These are phyloP conservation scores for Austrolebias charrua DNA, from an alignment of 2,797 vertebrate species.

Conservation along the genomic window DNA sequence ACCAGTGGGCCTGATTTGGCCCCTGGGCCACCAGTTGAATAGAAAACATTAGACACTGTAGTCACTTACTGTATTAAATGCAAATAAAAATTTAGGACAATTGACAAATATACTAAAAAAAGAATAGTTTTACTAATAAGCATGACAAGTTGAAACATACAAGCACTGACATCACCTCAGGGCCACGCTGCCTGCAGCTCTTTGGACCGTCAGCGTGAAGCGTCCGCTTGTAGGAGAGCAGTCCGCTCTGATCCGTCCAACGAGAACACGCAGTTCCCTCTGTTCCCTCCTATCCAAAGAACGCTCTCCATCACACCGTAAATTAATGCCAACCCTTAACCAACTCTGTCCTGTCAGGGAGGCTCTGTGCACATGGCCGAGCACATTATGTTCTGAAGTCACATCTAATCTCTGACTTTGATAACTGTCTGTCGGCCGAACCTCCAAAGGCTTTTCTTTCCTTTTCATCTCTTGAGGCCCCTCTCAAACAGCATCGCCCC, in stretches of 20 bases:
- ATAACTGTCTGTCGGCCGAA: slow-evolving; percentile 45
- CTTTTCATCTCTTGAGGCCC: slow-evolving; percentile 53
- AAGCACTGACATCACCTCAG: slow-evolving; percentile 50
- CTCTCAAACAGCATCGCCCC: slow-evolving; percentile 3
- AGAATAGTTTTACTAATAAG: background rate
- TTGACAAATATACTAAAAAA: background rate
- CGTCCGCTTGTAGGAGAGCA: slow-evolving; percentile 27
- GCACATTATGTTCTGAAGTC: slow-evolving; percentile 69
- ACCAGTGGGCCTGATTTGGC: too few relatives aligned
- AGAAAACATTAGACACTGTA: too few relatives aligned
- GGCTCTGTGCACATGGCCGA: slow-evolving; percentile 59
- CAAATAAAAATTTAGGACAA: too few relatives aligned
- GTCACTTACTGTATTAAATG: too few relatives aligned
- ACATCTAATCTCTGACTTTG: slow-evolving; percentile 67
- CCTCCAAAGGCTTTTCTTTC: slow-evolving; percentile 47
- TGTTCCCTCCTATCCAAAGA: slow-evolving; percentile 35
- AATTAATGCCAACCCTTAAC: slow-evolving; percentile 55
- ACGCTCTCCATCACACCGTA: slow-evolving; percentile 46
- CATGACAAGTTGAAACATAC: slow-evolving; percentile 27
- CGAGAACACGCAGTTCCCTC: slow-evolving; percentile 32
- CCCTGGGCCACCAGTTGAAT: too few relatives aligned
- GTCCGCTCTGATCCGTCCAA: slow-evolving; percentile 53
- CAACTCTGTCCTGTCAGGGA: slow-evolving; percentile 64
- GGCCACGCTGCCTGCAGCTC: slow-evolving; percentile 24
- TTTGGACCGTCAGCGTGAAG: slow-evolving; percentile 46